These are phyloP conservation scores for Amaurobius ferox DNA, from an alignment of 2,888 invertebrate genomes.

Conservation along the genomic window DNA sequence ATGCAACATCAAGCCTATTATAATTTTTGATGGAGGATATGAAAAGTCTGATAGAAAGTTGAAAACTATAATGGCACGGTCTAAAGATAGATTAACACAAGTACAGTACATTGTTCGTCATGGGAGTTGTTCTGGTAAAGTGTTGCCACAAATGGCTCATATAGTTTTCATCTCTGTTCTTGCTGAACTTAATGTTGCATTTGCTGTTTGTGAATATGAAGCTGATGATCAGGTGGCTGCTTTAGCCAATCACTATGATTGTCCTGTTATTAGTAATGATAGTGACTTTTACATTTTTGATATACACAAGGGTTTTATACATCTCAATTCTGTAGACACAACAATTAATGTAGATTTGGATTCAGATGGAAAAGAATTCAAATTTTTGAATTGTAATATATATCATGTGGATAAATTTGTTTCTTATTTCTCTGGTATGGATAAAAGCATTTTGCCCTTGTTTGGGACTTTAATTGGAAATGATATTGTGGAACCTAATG, in stretches of 20 bases:
- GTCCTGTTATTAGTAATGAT: conserved; percentile 93
- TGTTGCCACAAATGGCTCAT: conserved; percentile 87
- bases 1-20: conserved; percentile 83
- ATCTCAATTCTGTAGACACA: conserved; percentile 79
- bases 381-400: conserved; percentile 83
- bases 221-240: conserved; percentile 93
- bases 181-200: conserved; percentile 81
- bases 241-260: conserved; percentile 85
- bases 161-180: conserved; percentile 87
- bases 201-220: conserved; percentile 89
- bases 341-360: conserved; percentile 59
- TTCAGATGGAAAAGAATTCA: conserved; percentile 32
- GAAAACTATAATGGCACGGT: conserved; percentile 80
- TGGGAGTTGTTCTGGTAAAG: conserved; percentile 74
- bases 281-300: conserved; percentile 96
- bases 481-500: conserved; percentile 85
- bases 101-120: conserved; percentile 78
- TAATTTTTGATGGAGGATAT: conserved; percentile 86
- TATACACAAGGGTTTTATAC: conserved; percentile 85
- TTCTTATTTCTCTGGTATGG: conserved; percentile 82
- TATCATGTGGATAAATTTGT: conserved; percentile 85
- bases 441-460: conserved; percentile 85
- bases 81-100: conserved; percentile 72
- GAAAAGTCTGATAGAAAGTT: conserved; percentile 83
- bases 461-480: conserved; percentile 91